Base-by-base conservation (phyloP, 2,113 vertebrate species). In the Chaetorhynchus papuensis region DNA sequence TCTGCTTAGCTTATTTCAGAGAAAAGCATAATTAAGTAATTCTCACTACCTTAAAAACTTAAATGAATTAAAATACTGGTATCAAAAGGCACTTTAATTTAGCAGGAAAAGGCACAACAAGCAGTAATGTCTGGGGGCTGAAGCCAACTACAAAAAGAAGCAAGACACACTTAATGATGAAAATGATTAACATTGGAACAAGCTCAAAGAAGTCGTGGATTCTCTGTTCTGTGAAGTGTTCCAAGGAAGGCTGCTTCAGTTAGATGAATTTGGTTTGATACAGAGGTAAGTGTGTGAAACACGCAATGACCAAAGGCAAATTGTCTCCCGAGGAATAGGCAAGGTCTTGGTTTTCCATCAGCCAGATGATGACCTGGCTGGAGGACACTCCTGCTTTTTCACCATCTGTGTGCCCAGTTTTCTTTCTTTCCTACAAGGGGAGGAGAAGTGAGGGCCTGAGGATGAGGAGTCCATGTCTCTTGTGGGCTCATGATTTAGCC, bases 31-130 rank as follows among this genome's bases (percentile, higher is more conserved):
- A 82, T 94, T 89, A 89, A 89, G 41, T 74, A 84, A 56, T 89
- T 89, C 24, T 82, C 52, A 39, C 52, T 37, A 44, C 82, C 65
- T 79, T 81, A 61, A 78, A 89, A 82, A 78, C 6, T 42, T 49
- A 69, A 69, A 47, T 42, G 41, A 91, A 80, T 54, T 83, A 59
- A 87, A 94, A 64, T 61, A 27, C 22, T 52, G 15, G 8, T 83
- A 91, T 94, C 52, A 87, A 93, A 93, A 87, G 52, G 39, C 26
- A 81, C 42, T 87, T 89, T 53, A 88, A 77, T 96, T 94, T 90
- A 89, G 42, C 64, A 91, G 76, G 39, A 49, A 87, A 94, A 87
- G 35, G 44, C 61, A 68, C 56, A 94, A 69, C 70, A 89, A 77
- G 47, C 42, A 63, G 14, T 79, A 79, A 72, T 49, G 22, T 64